Evolutionary conservation across 2,113 vertebrate species (phyloP).

Genomic region (Scatophagus argus): DNA sequence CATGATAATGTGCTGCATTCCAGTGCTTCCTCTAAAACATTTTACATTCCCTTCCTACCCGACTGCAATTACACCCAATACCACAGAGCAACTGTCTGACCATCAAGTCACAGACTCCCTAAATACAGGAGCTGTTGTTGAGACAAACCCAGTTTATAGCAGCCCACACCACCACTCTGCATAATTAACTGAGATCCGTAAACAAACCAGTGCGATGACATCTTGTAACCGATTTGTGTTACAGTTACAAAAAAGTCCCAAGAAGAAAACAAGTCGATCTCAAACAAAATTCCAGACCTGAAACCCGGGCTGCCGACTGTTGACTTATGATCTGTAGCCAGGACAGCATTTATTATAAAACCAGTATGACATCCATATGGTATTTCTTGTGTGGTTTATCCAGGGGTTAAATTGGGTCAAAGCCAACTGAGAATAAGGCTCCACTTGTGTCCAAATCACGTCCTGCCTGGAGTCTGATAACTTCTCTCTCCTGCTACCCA

Average conservation of each 20-base stretch:
- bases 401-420: conserved; percentile 2
- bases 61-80: conserved; percentile 62
- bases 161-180: conserved; percentile 38
- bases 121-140: conserved; percentile 68
- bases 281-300: neutral
- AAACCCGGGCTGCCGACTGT: neutral
- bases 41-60: conserved; percentile 56
- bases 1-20: conserved; percentile 63
- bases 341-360: neutral
- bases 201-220: conserved; percentile 45
- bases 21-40: conserved; percentile 64
- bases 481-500: neutral
- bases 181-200: conserved; percentile 55
- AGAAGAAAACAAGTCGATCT: neutral
- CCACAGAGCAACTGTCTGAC: conserved; percentile 70
- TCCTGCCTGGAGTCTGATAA: conserved; percentile 16
- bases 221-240: conserved; percentile 26
- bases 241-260: neutral
- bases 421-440: conserved; percentile 5
- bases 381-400: conserved; percentile 21
- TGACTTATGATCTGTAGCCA: neutral
- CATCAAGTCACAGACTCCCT: conserved; percentile 33
- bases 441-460: conserved; percentile 10
- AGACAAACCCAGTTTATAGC: conserved; percentile 44
- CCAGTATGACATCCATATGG: neutral